Percentiles rank a stretch among this genome's conserved stretches.
Evolutionary conservation across 2,113 vertebrate species (phyloP).

Genomic region (Pleuronectes platessa): DNA sequence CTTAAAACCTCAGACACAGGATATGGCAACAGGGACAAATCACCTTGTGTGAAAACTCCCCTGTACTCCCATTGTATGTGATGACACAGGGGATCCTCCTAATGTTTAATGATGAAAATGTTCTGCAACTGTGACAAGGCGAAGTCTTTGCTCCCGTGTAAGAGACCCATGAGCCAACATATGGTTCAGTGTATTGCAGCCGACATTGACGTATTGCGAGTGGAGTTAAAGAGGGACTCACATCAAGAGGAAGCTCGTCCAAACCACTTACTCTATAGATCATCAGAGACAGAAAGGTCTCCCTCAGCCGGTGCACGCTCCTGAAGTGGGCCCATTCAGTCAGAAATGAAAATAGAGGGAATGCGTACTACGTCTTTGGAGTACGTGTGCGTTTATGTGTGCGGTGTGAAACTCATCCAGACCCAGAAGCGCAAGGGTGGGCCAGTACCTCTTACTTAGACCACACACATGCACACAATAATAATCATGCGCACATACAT

Average conservation of each 20-base stretch:
- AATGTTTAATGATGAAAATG: constrained; percentile 74
- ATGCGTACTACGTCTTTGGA: constrained; percentile 13
- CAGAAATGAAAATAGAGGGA: constrained; percentile 55
- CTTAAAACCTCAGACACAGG: constrained; percentile 31
- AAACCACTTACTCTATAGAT: constrained; percentile 73
- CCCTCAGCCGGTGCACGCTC: constrained; percentile 42
- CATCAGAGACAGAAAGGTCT: constrained; percentile 69
- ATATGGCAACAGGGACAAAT: constrained; percentile 44
- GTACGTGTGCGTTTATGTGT: constrained; percentile 33
- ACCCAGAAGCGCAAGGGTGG: constrained; percentile 47
- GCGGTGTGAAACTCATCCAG: constrained; percentile 65
- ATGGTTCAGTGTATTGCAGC: constrained; percentile 72
- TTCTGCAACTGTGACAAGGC: constrained; percentile 65
- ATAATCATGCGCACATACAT: constrained; percentile 33
- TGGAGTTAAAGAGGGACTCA: constrained; percentile 62
- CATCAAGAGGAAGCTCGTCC: constrained; percentile 65
- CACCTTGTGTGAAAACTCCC: constrained; percentile 39
- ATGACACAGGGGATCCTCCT: constrained; percentile 62
- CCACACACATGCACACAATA: constrained; percentile 71
- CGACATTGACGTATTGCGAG: constrained; percentile 76
- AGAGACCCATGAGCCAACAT: constrained; percentile 69
- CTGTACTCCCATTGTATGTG: constrained; percentile 52
- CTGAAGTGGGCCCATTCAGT: constrained; percentile 59
- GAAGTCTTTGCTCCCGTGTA: constrained; percentile 50
- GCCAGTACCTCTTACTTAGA: constrained; percentile 59